Evolutionary conservation across 1,140 invertebrate species (phyloP).

Genomic region (Conus betulinus): DNA sequence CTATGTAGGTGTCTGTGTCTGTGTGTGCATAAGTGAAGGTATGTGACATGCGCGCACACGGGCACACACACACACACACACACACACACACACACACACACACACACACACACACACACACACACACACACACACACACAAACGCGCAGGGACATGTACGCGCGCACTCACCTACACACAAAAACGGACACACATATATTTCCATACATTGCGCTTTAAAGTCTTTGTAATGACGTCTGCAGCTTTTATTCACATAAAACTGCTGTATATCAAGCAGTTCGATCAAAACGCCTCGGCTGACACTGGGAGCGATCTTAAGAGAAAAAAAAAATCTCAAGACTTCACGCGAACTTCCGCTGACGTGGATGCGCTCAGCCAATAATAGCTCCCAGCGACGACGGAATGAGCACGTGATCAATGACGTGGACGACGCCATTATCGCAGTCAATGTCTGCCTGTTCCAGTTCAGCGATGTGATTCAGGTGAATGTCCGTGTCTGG

Average conservation of each 20-base stretch:
- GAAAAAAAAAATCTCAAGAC: neutral
- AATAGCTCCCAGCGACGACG: conserved; percentile 68
- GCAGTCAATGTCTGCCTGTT: conserved; percentile 87
- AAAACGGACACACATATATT: neutral
- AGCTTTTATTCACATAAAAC: neutral
- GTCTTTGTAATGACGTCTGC: neutral
- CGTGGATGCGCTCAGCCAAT: conserved; percentile 47
- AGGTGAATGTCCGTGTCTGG: conserved; percentile 81
- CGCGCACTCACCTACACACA: neutral
- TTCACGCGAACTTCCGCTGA: neutral
- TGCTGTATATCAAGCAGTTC: neutral
- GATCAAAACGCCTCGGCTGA: too few relatives aligned
- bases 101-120: neutral
- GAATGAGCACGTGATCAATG: conserved; percentile 91
- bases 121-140: neutral
- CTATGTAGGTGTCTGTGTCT: neutral
- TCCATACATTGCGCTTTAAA: neutral
- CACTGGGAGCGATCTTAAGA: too few relatives aligned
- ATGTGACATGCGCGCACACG: too few relatives aligned
- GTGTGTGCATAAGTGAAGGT: neutral
- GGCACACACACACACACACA: too few relatives aligned
- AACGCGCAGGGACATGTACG: neutral
- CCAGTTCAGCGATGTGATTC: conserved; percentile 87
- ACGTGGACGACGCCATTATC: conserved; percentile 91
- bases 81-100: too few relatives aligned